phyloP scores from a whole-genome alignment of 2,113 vertebrate species.

The Pomatorhinus ruficollis region DNA sequence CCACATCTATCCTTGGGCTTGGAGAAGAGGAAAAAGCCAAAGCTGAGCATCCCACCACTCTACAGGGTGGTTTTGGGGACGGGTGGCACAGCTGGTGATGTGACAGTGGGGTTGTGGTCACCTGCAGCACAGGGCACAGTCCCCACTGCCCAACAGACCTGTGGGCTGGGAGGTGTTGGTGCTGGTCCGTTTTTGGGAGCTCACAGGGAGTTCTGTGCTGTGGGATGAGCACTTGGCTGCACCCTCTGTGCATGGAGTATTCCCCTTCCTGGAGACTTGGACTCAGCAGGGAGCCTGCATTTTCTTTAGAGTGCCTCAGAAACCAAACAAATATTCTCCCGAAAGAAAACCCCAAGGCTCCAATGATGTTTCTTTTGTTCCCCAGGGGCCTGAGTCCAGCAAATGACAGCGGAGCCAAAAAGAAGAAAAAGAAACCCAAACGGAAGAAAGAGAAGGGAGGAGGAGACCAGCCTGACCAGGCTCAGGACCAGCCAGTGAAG shows the following conservation, averaged over 20 bases:
- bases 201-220: neutral
- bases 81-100: accelerated
- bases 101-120: neutral
- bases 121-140: neutral
- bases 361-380: conserved; percentile 57
- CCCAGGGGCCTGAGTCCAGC: conserved; percentile 84
- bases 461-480: conserved; percentile 77
- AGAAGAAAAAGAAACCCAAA: conserved; percentile 98
- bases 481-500: conserved; percentile 87
- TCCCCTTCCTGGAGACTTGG: neutral
- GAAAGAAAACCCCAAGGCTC: neutral
- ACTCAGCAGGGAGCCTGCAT: neutral
- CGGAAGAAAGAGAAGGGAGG: conserved; percentile 92
- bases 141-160: accelerated
- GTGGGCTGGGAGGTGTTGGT: neutral
- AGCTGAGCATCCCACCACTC: accelerated
- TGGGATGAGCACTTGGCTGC: accelerated
- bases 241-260: accelerated
- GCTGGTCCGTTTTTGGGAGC: neutral
- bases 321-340: neutral
- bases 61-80: accelerated
- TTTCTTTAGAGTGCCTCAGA: neutral
- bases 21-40: neutral
- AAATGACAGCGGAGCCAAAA: conserved; percentile 92
- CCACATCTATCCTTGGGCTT: neutral